Evolutionary conservation across 2,113 vertebrate species (phyloP).

Genomic region (Siphamia tubifer): DNA sequence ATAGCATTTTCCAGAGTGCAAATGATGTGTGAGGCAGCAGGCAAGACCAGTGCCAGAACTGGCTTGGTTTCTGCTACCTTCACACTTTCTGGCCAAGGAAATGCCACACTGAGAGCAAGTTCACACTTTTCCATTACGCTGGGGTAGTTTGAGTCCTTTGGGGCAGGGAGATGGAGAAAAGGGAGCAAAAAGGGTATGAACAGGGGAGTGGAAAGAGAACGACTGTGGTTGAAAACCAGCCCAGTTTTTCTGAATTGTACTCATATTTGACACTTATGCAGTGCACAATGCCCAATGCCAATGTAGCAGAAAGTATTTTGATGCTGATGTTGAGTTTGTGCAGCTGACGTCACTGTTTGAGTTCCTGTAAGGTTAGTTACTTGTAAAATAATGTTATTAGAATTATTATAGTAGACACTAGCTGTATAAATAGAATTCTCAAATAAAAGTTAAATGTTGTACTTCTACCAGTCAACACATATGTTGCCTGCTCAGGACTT

Average conservation of each 20-base stretch:
- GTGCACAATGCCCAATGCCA: background rate
- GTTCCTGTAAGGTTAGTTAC: too few relatives aligned
- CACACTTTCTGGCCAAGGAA: conserved; percentile 69
- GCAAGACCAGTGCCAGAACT: conserved; percentile 49
- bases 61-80: conserved; percentile 66
- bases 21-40: conserved; percentile 71
- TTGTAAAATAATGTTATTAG: too few relatives aligned
- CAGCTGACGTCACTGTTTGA: background rate
- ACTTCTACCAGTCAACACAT: too few relatives aligned
- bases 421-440: too few relatives aligned
- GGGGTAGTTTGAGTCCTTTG: conserved; percentile 52
- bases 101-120: conserved; percentile 64
- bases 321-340: background rate
- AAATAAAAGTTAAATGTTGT: too few relatives aligned
- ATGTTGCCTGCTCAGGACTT: too few relatives aligned
- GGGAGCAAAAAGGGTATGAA: conserved; percentile 25
- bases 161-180: conserved; percentile 41
- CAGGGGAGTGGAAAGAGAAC: conserved; percentile 19
- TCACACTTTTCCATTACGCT: conserved; percentile 70
- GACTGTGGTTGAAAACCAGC: conserved; percentile 29
- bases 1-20: conserved; percentile 73
- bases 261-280: conserved; percentile 28
- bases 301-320: background rate
- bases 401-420: too few relatives aligned
- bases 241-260: conserved; percentile 1